Evolutionary conservation across 2,888 invertebrate genomes (phyloP).

Genomic region (Plebejus argus): DNA sequence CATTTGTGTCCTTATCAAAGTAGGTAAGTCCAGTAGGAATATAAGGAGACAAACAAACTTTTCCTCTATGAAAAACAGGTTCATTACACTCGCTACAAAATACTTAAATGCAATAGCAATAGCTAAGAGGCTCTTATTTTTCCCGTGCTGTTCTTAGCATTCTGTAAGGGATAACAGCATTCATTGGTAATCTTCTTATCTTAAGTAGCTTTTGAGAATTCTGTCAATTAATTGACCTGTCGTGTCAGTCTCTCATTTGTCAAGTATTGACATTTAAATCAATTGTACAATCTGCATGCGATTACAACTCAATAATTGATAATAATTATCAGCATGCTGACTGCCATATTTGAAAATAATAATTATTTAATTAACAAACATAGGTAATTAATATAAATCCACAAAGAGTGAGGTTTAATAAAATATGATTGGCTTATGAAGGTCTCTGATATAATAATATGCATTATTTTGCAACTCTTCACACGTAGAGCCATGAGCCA

Average conservation of each 20-base stretch:
- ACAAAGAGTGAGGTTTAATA: neutral
- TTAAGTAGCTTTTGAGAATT: neutral
- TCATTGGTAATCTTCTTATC: neutral
- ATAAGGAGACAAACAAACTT: too few species aligned
- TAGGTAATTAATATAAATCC: neutral
- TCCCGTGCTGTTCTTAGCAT: too few species aligned
- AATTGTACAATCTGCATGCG: conserved; percentile 11
- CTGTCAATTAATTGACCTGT: neutral
- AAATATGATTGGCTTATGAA: neutral
- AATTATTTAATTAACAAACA: neutral
- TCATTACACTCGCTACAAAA: too few species aligned
- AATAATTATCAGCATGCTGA: neutral
- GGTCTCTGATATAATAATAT: too few species aligned
- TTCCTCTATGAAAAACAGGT: too few species aligned
- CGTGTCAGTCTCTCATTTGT: neutral
- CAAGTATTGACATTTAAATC: neutral
- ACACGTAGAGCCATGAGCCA: too few species aligned
- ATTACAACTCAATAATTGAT: neutral
- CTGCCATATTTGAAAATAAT: neutral
- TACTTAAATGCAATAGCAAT: neutral
- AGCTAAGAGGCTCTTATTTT: too few species aligned
- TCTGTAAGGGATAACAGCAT: neutral
- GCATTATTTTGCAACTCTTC: too few species aligned
- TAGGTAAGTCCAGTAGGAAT: neutral
- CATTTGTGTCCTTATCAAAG: neutral